Base-by-base conservation (phyloP, 1,140 invertebrate species). In the Nasonia giraulti region DNA sequence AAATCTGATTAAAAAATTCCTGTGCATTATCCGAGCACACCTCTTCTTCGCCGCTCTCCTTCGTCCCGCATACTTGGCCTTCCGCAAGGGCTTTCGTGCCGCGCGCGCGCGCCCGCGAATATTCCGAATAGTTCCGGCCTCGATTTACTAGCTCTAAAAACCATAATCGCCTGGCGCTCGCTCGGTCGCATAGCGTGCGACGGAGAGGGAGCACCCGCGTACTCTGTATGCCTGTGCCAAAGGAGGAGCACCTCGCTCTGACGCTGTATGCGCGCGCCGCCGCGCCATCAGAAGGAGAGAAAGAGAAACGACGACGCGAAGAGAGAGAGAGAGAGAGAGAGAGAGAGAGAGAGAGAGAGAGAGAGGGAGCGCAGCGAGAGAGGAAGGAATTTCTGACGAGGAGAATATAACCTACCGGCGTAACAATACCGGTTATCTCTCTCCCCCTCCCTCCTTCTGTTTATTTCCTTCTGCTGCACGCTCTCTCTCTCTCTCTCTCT, bases 381-480 rank as follows among this genome's bases (percentile, higher is more conserved):
- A 71, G 76, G 80, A 84, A 86, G 87, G 87, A 88, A 88, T 89
- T 87, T 86, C 85, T 87, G 86, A 85, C 76, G 85, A 87, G 83
- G 85, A 89, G 87, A 88, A 87, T 87, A 89, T 88, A 88, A 87
- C 86, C 77, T 87, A 88, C 86, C 77, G 55, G 84, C 69, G 66
- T 85, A 89, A 89, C 88, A 88, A 89, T 88, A 89, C 88, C 89
- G 88, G 88, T 89, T 88, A 86, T 87, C 87, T 87, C 88, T 82
- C 85, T 84, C 82, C 83, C 87, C 85, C 82, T 81, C 85, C 66
- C 77, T 55, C 71, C 27, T 82, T 27, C 68, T 82, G 69, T 47
- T 71, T 47, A n/a, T 37, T 55, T 47, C 77, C 69, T 37, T 55
- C 47, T 12, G 50, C 33, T 27, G 47, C 40, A 20, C 82, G 23